Evolutionary conservation across 2,888 invertebrate species (phyloP).

Genomic region (Didymodactylos carnosus): DNA sequence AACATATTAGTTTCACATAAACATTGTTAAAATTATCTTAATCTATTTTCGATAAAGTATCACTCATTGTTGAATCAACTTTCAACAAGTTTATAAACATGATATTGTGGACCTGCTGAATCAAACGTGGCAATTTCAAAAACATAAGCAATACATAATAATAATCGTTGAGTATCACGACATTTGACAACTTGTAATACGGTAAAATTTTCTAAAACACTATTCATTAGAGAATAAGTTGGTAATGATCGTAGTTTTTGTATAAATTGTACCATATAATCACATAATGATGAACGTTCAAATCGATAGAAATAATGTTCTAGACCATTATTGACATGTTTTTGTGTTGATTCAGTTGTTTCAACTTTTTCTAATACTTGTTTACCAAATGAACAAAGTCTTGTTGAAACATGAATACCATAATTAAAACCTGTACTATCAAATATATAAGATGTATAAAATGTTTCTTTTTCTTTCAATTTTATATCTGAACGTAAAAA

Average conservation of each 20-base stretch:
- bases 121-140: slow-evolving; percentile 96
- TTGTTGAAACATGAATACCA: slow-evolving; percentile 50
- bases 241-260: slow-evolving; percentile 93
- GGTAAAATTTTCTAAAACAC: slow-evolving; percentile 57
- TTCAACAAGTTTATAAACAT: background rate
- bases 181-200: background rate
- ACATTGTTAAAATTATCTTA: too few species aligned
- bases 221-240: slow-evolving; percentile 99
- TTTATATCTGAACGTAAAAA: background rate
- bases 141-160: slow-evolving; percentile 92
- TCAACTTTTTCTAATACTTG: slow-evolving; percentile 98
- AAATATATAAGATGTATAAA: background rate
- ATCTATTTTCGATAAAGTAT: too few species aligned
- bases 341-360: background rate
- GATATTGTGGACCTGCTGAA: slow-evolving; percentile 56
- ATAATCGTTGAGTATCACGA: slow-evolving; percentile 54
- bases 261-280: slow-evolving; percentile 99
- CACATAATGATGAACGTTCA: slow-evolving; percentile 95
- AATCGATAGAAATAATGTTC: slow-evolving; percentile 85
- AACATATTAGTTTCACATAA: too few species aligned
- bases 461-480: background rate
- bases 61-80: too few species aligned
- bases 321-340: background rate
- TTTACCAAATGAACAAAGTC: slow-evolving; percentile 97
- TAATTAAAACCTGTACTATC: background rate